Evolutionary conservation across 2,888 invertebrate genomes (phyloP).

Genomic region (Sesia bembeciformis): DNA sequence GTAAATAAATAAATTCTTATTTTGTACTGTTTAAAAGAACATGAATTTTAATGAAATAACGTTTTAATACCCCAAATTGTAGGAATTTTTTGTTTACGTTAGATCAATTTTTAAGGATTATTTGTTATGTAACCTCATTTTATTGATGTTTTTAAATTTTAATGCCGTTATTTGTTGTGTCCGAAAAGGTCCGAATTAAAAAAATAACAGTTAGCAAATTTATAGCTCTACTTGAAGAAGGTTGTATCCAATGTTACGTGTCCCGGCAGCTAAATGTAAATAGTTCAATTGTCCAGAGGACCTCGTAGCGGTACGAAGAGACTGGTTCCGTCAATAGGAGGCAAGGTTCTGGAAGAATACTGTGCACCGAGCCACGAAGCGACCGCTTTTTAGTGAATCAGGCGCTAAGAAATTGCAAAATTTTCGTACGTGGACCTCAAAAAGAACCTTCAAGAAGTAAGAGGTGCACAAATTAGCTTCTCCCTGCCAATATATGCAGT

Average conservation of each 20-base stretch:
- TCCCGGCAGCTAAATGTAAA: slow-evolving; percentile 1
- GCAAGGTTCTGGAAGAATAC: slow-evolving; percentile 2
- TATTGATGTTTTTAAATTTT: background rate
- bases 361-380: background rate
- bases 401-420: background rate
- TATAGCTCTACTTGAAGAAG: slow-evolving; percentile 6
- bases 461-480: background rate
- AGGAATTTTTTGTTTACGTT: background rate
- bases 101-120: background rate
- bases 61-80: too few species aligned
- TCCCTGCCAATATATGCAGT: slow-evolving; percentile 4
- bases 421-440: background rate
- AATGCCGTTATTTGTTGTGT: background rate
- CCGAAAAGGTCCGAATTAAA: background rate
- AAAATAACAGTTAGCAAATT: slow-evolving; percentile 1
- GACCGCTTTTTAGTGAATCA: background rate
- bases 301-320: slow-evolving; percentile 2
- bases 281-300: slow-evolving; percentile 3
- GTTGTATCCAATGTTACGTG: background rate
- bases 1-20: background rate
- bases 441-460: too few species aligned
- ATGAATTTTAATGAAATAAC: background rate
- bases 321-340: background rate
- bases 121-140: background rate
- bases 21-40: background rate